These are phyloP conservation scores for Helleia helle DNA, from an alignment of 2,888 invertebrate species.

Conservation along the genomic window DNA sequence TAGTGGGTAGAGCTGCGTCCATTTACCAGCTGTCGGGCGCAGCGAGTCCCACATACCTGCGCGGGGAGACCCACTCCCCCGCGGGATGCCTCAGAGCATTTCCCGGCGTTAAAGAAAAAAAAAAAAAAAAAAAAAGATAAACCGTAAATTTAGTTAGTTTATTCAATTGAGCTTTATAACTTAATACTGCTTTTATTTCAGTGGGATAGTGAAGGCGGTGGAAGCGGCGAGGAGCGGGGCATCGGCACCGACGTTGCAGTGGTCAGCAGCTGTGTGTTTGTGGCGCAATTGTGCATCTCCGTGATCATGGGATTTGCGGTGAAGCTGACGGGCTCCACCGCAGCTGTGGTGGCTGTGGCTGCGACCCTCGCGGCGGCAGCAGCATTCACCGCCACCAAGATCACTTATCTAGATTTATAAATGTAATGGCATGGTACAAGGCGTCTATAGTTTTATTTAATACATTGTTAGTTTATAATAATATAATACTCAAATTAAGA, in stretches of 20 bases:
- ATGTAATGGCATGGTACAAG: neutral
- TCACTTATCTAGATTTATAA: conserved; percentile 88
- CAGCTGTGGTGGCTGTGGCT: conserved; percentile 90
- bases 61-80: too few relatives aligned
- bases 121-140: too few relatives aligned
- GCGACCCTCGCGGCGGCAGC: conserved; percentile 89
- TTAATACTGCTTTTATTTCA: conserved; percentile 25
- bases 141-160: too few relatives aligned
- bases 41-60: too few relatives aligned
- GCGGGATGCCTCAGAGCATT: too few relatives aligned
- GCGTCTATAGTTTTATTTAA: neutral
- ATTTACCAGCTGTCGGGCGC: too few relatives aligned
- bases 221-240: conserved; percentile 81
- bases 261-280: conserved; percentile 95
- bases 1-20: too few relatives aligned
- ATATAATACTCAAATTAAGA: too few relatives aligned
- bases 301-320: conserved; percentile 91
- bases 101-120: too few relatives aligned
- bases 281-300: conserved; percentile 94
- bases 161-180: too few relatives aligned
- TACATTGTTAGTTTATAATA: too few relatives aligned
- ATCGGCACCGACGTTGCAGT: conserved; percentile 96
- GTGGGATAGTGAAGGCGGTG: conserved; percentile 61
- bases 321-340: conserved; percentile 85
- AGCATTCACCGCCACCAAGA: conserved; percentile 87